These are phyloP conservation scores for Pedetes capensis DNA, from an alignment of 2,113 vertebrate species.

Conservation along the genomic window DNA sequence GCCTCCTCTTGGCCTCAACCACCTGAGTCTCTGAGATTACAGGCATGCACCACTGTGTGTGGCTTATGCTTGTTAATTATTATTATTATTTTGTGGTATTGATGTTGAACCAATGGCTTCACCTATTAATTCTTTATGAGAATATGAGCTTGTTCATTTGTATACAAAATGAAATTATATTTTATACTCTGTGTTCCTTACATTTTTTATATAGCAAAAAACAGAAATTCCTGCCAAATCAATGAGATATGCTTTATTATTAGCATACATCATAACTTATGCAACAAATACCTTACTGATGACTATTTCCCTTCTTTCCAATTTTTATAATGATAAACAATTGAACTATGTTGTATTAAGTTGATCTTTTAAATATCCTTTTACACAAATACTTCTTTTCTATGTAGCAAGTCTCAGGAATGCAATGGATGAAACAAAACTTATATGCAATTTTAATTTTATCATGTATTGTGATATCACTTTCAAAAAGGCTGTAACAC, in stretches of 20 bases:
- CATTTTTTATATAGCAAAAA: background rate
- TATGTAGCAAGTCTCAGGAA: background rate
- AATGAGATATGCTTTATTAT: background rate
- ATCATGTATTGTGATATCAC: background rate
- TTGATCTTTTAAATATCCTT: background rate
- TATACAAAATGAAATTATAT: background rate
- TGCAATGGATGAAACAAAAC: background rate
- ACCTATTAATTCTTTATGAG: background rate
- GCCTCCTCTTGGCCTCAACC: too few relatives aligned
- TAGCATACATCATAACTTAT: background rate
- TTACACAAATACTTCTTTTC: background rate
- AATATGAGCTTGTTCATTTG: background rate
- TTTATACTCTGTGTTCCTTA: background rate
- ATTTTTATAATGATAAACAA: background rate
- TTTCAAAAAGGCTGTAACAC: slow-evolving; percentile 29
- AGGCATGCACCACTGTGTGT: too few relatives aligned
- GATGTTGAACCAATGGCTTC: too few relatives aligned
- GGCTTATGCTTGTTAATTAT: too few relatives aligned
- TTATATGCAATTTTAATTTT: slow-evolving; percentile 44
- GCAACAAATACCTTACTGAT: background rate
- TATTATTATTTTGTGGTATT: too few relatives aligned
- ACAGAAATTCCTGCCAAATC: background rate
- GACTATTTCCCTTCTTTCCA: background rate
- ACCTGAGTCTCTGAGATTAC: too few relatives aligned
- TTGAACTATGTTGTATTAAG: background rate